A percentile compares a stretch with the other conserved stretches of the same genome.
These are phyloP conservation scores for Protonemura montana DNA, from an alignment of 2,888 invertebrate genomes.

Conservation along the genomic window DNA sequence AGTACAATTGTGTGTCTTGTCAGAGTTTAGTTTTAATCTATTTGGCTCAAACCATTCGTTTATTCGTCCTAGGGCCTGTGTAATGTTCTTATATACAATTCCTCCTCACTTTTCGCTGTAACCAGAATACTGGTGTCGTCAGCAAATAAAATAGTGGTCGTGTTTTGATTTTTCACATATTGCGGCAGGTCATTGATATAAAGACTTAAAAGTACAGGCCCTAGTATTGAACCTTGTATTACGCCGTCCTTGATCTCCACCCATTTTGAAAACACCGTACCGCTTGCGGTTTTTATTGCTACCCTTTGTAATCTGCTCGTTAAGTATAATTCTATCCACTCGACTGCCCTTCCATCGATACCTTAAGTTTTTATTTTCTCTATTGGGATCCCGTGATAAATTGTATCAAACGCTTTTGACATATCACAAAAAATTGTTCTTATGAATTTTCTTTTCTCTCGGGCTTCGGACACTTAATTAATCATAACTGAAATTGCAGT, in stretches of 20 bases:
- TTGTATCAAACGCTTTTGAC: slow-evolving; percentile 20
- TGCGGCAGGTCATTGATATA: neutral
- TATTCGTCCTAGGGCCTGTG: neutral
- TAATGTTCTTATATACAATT: neutral
- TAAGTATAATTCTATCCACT: neutral
- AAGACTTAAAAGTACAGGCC: neutral
- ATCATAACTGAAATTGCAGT: neutral
- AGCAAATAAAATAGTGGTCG: neutral
- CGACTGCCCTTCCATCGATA: no score
- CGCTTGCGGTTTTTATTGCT: neutral
- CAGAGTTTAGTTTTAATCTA: neutral
- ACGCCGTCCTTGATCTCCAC: neutral
- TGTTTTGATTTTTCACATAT: neutral
- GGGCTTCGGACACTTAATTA: neutral
- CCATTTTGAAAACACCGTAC: neutral
- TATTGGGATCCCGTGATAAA: neutral
- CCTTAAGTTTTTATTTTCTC: no score
- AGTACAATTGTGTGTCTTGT: neutral
- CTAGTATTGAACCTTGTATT: neutral
- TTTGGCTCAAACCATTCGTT: neutral
- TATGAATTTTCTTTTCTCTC: neutral
- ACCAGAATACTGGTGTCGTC: neutral
- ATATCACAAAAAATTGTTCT: neutral
- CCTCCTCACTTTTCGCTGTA: neutral
- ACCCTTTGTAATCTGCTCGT: neutral